Evolutionary conservation across 1,140 invertebrate genomes (phyloP).

Genomic region (Polypedilum vanderplanki): DNA sequence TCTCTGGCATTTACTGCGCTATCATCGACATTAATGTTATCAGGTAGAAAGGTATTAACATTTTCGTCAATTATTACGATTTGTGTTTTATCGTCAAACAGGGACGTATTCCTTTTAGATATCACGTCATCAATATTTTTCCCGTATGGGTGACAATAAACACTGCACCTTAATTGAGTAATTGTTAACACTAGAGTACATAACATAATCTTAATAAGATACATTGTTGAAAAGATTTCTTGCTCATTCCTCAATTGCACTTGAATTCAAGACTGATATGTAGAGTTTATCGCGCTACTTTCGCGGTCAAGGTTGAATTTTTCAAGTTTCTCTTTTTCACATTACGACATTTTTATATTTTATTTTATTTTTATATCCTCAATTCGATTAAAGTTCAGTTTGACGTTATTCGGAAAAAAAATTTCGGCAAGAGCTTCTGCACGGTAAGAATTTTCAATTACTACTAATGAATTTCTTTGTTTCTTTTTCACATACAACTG

Average conservation of each 20-base stretch:
- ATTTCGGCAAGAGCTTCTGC: not conserved
- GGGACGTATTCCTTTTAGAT: not conserved
- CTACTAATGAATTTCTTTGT: slow-evolving; percentile 11
- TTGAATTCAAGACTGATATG: not conserved
- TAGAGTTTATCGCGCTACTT: no score
- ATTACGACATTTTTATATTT: no score
- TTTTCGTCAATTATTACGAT: not conserved
- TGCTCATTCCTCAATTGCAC: not conserved
- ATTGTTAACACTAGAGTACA: not conserved
- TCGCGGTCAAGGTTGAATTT: no score
- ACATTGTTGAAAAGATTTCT: slow-evolving; percentile 1
- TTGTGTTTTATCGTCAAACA: not conserved
- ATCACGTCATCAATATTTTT: not conserved
- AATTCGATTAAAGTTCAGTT: not conserved
- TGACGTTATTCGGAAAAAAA: not conserved
- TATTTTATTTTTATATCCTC: no score
- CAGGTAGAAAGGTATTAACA: not conserved
- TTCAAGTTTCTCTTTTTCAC: no score
- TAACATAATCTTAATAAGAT: not conserved
- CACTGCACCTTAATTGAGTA: not conserved
- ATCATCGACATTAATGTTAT: not conserved
- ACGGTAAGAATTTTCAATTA: not conserved
- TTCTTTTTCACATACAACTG: not conserved
- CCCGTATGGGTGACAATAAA: not conserved
- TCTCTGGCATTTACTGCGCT: not conserved